phyloP scores from a whole-genome alignment of 2,113 vertebrate species.

The Petaurus breviceps region DNA sequence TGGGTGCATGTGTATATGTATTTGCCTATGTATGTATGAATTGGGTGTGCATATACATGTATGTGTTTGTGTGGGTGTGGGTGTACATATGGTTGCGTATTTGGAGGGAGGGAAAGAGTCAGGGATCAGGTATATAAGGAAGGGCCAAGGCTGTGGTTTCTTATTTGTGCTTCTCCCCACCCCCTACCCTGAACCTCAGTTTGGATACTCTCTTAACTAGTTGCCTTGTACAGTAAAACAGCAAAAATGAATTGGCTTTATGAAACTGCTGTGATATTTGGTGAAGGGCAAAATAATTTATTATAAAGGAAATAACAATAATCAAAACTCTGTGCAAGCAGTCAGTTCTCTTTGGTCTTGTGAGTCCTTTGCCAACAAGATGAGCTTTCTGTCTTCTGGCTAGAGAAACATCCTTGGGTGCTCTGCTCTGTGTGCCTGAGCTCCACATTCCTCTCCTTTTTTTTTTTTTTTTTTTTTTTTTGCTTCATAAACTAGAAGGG shows the following conservation, averaged over 20 bases:
- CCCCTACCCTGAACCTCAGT: not conserved
- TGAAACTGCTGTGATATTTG: constrained; percentile 11
- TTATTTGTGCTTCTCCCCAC: constrained; percentile 21
- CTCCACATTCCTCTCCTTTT: constrained; percentile 69
- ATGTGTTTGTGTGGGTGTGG: not conserved
- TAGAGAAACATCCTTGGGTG: constrained; percentile 52
- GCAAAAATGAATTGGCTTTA: constrained; percentile 29
- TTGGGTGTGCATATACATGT: not conserved
- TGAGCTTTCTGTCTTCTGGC: constrained; percentile 59
- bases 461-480: constrained; percentile 19
- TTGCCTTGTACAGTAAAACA: not conserved
- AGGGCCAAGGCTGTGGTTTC: constrained; percentile 2
- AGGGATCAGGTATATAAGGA: not conserved
- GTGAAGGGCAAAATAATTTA: constrained; percentile 59
- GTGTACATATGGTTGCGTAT: not conserved
- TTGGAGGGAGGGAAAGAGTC: not conserved
- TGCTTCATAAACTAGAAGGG: constrained; percentile 81
- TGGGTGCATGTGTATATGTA: not conserved
- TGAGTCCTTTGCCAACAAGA: constrained; percentile 44
- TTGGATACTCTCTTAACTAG: not conserved
- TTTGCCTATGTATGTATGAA: not conserved
- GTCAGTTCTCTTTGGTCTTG: constrained; percentile 49
- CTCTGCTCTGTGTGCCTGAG: constrained; percentile 46
- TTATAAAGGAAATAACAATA: constrained; percentile 29
- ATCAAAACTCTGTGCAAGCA: not conserved